phyloP scores from a whole-genome alignment of 2,113 vertebrate genomes.

The Dicerorhinus sumatrensis region DNA sequence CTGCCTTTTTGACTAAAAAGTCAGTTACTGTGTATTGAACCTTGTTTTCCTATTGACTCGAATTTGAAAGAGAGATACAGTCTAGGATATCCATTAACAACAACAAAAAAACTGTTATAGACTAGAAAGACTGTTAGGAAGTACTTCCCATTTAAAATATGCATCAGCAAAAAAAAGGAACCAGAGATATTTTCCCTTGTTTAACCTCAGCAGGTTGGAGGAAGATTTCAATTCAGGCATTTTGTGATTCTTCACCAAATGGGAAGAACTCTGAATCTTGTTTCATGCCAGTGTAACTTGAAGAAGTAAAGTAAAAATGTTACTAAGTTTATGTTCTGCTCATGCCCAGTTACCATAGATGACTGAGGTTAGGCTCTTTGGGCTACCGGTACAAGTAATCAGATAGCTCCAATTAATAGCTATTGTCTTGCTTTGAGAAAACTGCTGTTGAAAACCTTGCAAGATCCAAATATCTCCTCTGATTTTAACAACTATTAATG shows the following conservation, averaged over 20 bases:
- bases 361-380: background rate
- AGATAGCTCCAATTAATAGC: constrained; percentile 1
- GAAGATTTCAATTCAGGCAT: background rate
- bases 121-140: background rate
- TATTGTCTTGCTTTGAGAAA: constrained; percentile 1
- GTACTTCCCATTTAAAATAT: constrained; percentile 36
- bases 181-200: background rate
- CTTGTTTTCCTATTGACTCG: background rate
- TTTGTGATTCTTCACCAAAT: constrained; percentile 13
- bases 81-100: background rate
- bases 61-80: background rate
- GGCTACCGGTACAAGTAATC: background rate
- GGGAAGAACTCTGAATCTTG: background rate
- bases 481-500: constrained; percentile 12
- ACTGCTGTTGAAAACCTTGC: background rate
- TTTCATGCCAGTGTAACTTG: constrained; percentile 2
- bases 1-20: too few relatives aligned
- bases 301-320: constrained; percentile 3
- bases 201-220: background rate
- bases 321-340: background rate
- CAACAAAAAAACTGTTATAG: background rate
- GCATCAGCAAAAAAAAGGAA: background rate
- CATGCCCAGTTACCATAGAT: background rate
- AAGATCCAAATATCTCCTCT: background rate
- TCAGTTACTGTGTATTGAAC: background rate